Percentiles rank a stretch among this genome's conserved stretches.
Conservation (phyloP, 2,797 vertebrate species). For the Brotogeris chrysoptera region DNA sequence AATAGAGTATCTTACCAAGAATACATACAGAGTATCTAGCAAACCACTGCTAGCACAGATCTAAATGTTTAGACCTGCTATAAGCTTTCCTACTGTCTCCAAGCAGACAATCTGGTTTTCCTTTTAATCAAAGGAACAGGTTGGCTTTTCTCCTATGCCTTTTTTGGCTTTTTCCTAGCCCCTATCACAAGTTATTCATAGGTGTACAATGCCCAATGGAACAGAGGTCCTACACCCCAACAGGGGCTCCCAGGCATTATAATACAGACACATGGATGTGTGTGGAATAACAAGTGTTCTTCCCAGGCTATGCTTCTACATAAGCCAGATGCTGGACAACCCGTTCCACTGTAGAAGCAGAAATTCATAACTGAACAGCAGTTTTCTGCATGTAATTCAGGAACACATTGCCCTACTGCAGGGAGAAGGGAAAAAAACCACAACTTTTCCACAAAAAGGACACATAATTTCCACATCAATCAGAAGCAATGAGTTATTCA, state of each 20-base stretch:
- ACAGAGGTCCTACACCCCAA: not conserved
- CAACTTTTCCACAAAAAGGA: not conserved
- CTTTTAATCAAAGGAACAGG: not conserved
- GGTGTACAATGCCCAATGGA: fast-evolving
- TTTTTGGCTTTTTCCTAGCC: not conserved
- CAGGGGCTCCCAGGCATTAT: not conserved
- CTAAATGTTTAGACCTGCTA: not conserved
- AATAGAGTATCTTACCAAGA: not conserved
- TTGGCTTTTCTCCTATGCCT: not conserved
- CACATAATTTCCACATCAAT: not conserved
- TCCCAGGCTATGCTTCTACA: not conserved
- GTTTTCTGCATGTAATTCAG: not conserved
- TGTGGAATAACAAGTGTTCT: not conserved
- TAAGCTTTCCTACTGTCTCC: not conserved
- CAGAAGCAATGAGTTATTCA: not conserved
- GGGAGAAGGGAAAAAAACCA: not conserved
- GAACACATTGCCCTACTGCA: not conserved
- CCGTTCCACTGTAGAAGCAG: not conserved
- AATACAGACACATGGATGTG: fast-evolving
- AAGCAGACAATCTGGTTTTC: not conserved
- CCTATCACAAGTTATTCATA: not conserved
- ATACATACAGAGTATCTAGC: not conserved
- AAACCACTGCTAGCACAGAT: not conserved
- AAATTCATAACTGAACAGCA: not conserved
- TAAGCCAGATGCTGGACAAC: not conserved